Evolutionary conservation across 1,140 invertebrate genomes (phyloP), one percentile per base, ranked within the genome.

Genomic region (Branchinecta lynchi): DNA sequence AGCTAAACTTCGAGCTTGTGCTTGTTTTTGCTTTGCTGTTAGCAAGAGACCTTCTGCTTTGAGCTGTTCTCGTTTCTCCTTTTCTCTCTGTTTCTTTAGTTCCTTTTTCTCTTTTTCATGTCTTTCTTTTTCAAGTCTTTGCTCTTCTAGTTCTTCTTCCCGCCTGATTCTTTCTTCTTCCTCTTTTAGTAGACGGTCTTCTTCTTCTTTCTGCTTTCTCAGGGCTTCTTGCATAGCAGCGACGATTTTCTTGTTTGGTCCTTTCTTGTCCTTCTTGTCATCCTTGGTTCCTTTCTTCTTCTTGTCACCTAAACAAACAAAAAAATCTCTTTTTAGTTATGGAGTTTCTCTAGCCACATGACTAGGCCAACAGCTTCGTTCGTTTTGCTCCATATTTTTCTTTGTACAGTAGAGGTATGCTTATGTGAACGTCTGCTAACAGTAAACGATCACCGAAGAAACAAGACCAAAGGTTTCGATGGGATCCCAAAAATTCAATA

Each of bases 21-120:
- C 92, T 73, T 91, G 88, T 76, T 91, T 93, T 76, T 98, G 93
- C 79, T 95, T 95, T 0, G 89, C 84, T 7, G 93, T 95, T 45
- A 98, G 78, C 32, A 95, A 80, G 81, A 95, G 97, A 3, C 96
- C 95, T 82, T 98, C 93, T 32, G 89, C 90, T 78, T 96, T 97
- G 46, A 96, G 79, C 76, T 90, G 83, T 77, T 95, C 92, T 79
- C 90, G 93, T 70, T 88, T 85, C 76, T 96, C 93, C 74, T 96
- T 96, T 81, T 97, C 93, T 76, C 94, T 95, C 74, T 91, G 85
- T 76, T 97, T 98, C 76, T 93, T 93, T 72, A 84, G 86, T 74
- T 94, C 89, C 77, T 93, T 95, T 69, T 84, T 83, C 79, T 93
- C 93, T 77, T 90, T 86, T 77, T 94, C 91, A 72, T 90, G 78